Conservation (phyloP, 2,113 vertebrate species). For the Ornithorhynchus anatinus region DNA sequence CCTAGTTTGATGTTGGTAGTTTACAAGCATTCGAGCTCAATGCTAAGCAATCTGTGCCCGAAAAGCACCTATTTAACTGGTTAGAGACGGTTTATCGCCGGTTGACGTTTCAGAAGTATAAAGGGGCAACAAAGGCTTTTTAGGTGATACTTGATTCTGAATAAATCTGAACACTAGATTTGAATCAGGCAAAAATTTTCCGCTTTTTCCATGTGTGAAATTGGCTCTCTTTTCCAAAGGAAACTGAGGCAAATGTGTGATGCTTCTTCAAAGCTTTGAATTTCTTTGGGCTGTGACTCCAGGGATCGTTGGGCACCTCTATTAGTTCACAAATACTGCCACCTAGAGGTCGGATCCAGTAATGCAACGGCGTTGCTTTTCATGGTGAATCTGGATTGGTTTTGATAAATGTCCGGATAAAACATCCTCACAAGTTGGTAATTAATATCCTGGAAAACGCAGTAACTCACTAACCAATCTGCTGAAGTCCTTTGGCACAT, state of each 20-base stretch:
- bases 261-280: neutral
- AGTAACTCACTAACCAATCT: too few species aligned
- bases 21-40: neutral
- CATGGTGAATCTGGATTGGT: neutral
- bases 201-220: neutral
- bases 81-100: neutral
- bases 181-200: neutral
- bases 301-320: neutral
- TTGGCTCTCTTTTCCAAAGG: neutral
- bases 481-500: too few species aligned
- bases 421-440: neutral
- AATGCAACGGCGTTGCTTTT: neutral
- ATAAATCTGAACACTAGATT: neutral
- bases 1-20: neutral
- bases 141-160: too few species aligned
- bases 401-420: neutral
- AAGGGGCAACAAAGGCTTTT: neutral
- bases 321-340: constrained; percentile 1
- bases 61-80: neutral
- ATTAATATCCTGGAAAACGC: neutral
- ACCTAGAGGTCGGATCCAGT: neutral
- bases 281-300: neutral
- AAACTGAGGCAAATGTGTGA: neutral
- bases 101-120: neutral
- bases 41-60: neutral